Evolutionary conservation across 2,888 invertebrate genomes (phyloP).

Genomic region (Alviniconcha strummeri): DNA sequence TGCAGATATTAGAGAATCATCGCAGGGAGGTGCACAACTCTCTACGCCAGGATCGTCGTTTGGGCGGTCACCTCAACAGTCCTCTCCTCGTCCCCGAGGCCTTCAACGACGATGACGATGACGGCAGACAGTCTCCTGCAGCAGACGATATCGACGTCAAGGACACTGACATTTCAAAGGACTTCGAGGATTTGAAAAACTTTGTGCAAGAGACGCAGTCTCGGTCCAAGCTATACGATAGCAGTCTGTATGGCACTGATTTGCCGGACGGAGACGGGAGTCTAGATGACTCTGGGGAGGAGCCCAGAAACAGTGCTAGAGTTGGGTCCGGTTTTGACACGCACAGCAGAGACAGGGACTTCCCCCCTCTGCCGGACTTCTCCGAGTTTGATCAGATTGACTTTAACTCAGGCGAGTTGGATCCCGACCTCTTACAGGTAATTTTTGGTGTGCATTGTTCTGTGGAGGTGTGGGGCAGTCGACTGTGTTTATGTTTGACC

Average conservation of each 20-base stretch:
- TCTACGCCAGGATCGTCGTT: constrained; percentile 5
- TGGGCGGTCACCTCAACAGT: background rate
- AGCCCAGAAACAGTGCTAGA: background rate
- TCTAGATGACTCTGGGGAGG: background rate
- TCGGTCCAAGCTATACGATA: constrained; percentile 29
- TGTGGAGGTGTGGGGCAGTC: background rate
- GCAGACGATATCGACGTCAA: constrained; percentile 28
- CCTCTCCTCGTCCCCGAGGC: constrained; percentile 11
- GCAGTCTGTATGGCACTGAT: background rate
- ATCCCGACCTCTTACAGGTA: constrained; percentile 56
- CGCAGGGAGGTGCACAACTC: constrained; percentile 45
- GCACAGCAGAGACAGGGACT: constrained; percentile 41
- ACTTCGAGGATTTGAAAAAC: constrained; percentile 57
- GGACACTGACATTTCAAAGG: constrained; percentile 45
- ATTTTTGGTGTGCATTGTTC: background rate
- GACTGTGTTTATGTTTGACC: background rate
- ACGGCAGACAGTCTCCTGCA: background rate
- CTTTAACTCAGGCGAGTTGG: constrained; percentile 58
- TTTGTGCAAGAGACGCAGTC: constrained; percentile 54
- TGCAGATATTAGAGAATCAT: constrained; percentile 59
- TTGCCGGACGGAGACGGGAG: constrained; percentile 39
- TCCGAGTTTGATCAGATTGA: constrained; percentile 58
- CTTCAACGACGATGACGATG: constrained; percentile 20
- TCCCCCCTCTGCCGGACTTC: constrained; percentile 53
- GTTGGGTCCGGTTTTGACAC: background rate